Evolutionary conservation across 37 sponge, comb jelly and placozoan genomes (phyloP).

Genomic region (Cliona cf. orientalis): DNA sequence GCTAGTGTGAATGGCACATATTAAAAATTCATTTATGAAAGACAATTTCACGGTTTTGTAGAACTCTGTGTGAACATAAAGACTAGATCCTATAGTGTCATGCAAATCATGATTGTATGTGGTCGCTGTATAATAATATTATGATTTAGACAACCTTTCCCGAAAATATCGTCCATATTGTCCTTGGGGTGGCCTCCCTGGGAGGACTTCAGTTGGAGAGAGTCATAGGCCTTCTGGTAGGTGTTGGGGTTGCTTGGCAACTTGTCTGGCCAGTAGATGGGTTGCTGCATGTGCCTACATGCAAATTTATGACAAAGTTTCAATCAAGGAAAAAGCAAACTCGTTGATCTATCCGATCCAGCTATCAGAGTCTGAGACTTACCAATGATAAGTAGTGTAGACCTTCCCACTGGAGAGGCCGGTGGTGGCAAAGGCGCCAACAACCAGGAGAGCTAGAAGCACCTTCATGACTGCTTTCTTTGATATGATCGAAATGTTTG

Average conservation of each 20-base stretch:
- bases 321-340: neutral
- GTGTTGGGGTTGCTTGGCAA: constrained; percentile 51
- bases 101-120: too few species aligned
- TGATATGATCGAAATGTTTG: neutral
- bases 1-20: too few species aligned
- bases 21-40: too few species aligned
- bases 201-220: constrained; percentile 37
- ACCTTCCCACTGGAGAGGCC: neutral
- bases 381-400: constrained; percentile 11
- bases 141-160: constrained; percentile 42
- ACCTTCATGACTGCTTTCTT: neutral
- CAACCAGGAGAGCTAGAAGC: neutral
- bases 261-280: constrained; percentile 72
- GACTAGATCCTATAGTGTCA: neutral
- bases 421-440: neutral
- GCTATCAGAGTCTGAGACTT: neutral
- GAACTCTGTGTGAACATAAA: neutral
- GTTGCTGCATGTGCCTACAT: constrained; percentile 72
- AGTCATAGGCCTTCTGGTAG: constrained; percentile 75
- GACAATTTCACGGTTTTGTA: neutral
- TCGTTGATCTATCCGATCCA: neutral
- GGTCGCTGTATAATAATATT: neutral
- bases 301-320: neutral
- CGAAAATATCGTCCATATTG: constrained; percentile 61
- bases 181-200: constrained; percentile 66